These are phyloP conservation scores for Phocoena phocoena DNA, from an alignment of 2,113 vertebrate species.

Conservation along the genomic window DNA sequence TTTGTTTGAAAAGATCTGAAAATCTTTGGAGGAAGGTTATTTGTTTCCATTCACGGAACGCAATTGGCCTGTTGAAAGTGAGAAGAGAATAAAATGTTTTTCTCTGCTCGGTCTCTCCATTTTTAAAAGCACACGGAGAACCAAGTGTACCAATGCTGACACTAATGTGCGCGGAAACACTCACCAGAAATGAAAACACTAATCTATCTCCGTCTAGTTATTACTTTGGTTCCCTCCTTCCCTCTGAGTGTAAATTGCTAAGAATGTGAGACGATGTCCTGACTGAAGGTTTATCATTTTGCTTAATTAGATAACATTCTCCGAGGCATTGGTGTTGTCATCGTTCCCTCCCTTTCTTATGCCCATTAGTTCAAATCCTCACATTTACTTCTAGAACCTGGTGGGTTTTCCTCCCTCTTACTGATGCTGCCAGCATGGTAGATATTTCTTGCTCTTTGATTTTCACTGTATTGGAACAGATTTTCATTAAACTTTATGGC, in stretches of 20 bases:
- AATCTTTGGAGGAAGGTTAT: constrained; percentile 29
- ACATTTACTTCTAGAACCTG: constrained; percentile 57
- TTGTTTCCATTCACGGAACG: constrained; percentile 59
- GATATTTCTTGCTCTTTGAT: constrained; percentile 45
- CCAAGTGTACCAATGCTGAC: background rate
- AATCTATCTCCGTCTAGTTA: constrained; percentile 69
- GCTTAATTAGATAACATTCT: constrained; percentile 78
- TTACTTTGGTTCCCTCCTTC: constrained; percentile 44
- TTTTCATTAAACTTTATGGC: constrained; percentile 47
- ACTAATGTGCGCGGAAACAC: constrained; percentile 39
- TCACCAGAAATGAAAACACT: constrained; percentile 72
- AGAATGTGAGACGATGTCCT: constrained; percentile 40
- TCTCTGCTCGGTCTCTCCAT: constrained; percentile 44
- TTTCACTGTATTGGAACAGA: constrained; percentile 31
- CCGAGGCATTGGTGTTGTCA: constrained; percentile 65
- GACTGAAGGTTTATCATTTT: constrained; percentile 69
- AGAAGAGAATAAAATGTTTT: constrained; percentile 64
- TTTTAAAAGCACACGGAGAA: constrained; percentile 64
- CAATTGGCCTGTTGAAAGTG: constrained; percentile 61
- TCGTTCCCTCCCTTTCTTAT: constrained; percentile 66
- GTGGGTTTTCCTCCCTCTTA: background rate
- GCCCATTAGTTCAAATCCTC: constrained; percentile 55
- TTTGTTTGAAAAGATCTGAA: constrained; percentile 16
- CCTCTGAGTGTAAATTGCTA: constrained; percentile 57
- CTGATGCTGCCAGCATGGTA: background rate